These are phyloP conservation scores for Epinephelus cyanopodus DNA, from an alignment of 2,113 vertebrate genomes.

Conservation along the genomic window DNA sequence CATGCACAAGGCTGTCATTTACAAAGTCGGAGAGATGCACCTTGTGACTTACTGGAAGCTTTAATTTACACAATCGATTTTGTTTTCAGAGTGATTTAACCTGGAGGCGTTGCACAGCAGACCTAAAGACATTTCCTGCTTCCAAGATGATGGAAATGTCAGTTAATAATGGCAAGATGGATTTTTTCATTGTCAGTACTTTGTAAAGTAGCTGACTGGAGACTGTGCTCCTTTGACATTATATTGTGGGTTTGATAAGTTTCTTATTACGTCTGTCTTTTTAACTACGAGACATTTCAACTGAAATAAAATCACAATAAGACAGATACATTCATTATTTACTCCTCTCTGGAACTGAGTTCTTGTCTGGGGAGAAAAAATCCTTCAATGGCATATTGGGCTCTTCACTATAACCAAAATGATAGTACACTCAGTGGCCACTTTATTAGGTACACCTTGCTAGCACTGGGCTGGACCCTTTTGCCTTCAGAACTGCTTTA, in stretches of 20 bases:
- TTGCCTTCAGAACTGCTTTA: too few relatives aligned
- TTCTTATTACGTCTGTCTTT: background rate
- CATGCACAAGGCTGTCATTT: conserved; percentile 40
- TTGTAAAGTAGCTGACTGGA: background rate
- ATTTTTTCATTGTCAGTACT: background rate
- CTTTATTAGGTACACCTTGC: too few relatives aligned
- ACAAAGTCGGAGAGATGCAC: conserved; percentile 14
- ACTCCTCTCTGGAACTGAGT: background rate
- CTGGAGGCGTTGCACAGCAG: background rate
- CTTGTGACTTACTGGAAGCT: conserved; percentile 50
- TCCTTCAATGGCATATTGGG: too few relatives aligned
- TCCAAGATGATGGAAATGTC: conserved; percentile 24
- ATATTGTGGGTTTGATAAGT: background rate
- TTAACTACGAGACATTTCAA: background rate
- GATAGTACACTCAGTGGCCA: too few relatives aligned
- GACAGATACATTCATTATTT: background rate
- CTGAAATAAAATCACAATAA: background rate
- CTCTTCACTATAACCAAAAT: too few relatives aligned
- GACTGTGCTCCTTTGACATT: background rate
- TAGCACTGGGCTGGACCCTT: too few relatives aligned
- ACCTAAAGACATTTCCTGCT: conserved; percentile 14
- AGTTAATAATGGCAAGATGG: conserved; percentile 2
- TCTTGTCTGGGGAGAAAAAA: background rate
- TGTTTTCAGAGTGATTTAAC: conserved; percentile 29
- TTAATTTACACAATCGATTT: conserved; percentile 12